Percentiles rank a stretch among this genome's conserved stretches.
These are phyloP conservation scores for Sitobion miscanthi DNA, from an alignment of 1,140 invertebrate genomes.

Conservation along the genomic window DNA sequence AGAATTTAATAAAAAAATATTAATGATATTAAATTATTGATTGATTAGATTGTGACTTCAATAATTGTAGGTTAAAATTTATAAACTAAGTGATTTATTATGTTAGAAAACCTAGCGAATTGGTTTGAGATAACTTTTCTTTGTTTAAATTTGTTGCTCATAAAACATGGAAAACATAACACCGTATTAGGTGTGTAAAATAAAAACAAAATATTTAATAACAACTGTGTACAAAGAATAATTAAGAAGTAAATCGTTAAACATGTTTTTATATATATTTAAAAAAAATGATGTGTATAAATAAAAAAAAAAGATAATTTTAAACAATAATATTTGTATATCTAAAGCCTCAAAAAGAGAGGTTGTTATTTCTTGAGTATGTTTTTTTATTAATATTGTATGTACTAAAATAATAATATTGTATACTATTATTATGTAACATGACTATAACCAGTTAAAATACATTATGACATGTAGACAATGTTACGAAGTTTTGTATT, in stretches of 20 bases:
- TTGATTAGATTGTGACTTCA: conserved; percentile 20
- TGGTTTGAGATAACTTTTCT: conserved; percentile 39
- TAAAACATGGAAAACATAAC: conserved; percentile 38
- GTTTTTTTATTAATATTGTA: conserved; percentile 55
- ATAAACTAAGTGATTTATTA: conserved; percentile 18
- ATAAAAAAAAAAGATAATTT: conserved; percentile 52
- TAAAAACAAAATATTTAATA: conserved; percentile 47
- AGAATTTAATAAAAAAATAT: not conserved
- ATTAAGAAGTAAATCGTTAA: conserved; percentile 55
- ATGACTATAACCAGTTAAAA: conserved; percentile 51
- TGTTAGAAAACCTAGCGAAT: conserved; percentile 34
- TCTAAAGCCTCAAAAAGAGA: conserved; percentile 25
- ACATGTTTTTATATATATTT: conserved; percentile 51
- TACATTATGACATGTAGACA: conserved; percentile 52
- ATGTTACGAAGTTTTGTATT: not conserved
- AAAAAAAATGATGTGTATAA: conserved; percentile 51
- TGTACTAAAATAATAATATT: conserved; percentile 52
- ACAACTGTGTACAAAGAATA: conserved; percentile 48
- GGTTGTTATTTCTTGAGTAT: conserved; percentile 51
- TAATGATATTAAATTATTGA: conserved; percentile 1
- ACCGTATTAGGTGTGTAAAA: conserved; percentile 7
- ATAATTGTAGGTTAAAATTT: not conserved
- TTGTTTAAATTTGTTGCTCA: conserved; percentile 56
- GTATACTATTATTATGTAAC: conserved; percentile 55
- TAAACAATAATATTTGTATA: conserved; percentile 48